A percentile compares a stretch with the other conserved stretches of the same genome.
Conservation (phyloP, 2,113 vertebrate species). For the Mormyrus iriodes region DNA sequence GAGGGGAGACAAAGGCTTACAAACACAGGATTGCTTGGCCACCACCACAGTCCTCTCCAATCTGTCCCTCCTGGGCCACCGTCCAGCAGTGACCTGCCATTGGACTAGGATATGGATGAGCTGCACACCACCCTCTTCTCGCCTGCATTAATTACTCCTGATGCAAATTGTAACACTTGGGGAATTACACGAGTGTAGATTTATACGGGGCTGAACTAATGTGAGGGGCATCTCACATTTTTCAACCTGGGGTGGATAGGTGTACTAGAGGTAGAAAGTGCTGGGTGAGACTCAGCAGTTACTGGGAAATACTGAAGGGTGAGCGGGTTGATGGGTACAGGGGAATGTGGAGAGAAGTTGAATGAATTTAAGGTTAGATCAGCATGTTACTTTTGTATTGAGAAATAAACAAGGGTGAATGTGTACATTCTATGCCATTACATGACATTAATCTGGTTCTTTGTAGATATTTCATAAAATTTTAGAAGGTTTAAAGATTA, state of each 20-base stretch:
- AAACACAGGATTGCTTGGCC: conserved; percentile 30
- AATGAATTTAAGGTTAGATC: neutral
- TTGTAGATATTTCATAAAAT: neutral
- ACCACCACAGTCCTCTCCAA: conserved; percentile 23
- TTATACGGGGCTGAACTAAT: neutral
- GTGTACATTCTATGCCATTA: neutral
- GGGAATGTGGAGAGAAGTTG: neutral
- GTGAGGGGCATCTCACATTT: neutral
- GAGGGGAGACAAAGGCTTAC: conserved; percentile 23
- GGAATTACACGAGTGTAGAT: conserved; percentile 22
- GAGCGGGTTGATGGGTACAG: neutral
- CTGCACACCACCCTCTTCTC: conserved; percentile 21
- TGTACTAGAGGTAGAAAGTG: neutral
- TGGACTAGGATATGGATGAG: neutral
- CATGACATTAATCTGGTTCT: neutral
- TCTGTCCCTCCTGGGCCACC: conserved; percentile 36
- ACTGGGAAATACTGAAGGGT: neutral
- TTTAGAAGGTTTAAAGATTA: neutral
- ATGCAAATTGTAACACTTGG: conserved; percentile 25
- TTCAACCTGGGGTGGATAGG: neutral
- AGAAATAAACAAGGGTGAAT: neutral
- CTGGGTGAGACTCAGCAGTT: neutral
- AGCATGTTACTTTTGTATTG: neutral
- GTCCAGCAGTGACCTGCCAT: conserved; percentile 31
- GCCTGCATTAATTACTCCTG: conserved; percentile 25